These are phyloP conservation scores for Polypedilum pembai DNA, from an alignment of 1,140 invertebrate species.

Conservation along the genomic window DNA sequence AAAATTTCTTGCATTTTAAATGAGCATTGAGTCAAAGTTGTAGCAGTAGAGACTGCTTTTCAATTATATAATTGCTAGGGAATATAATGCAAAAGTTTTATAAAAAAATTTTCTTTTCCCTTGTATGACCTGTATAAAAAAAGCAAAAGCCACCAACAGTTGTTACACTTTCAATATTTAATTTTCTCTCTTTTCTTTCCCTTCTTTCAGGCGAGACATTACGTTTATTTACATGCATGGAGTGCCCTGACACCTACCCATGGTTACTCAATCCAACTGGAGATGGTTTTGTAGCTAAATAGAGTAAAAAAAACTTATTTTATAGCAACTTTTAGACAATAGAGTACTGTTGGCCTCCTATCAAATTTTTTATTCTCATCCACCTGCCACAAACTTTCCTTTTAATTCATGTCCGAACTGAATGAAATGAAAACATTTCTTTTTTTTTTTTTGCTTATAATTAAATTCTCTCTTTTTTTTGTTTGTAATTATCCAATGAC, in stretches of 20 bases:
- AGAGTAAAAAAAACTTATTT: not conserved
- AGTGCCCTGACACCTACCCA: constrained; percentile 91
- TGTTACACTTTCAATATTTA: not conserved
- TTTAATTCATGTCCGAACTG: too few relatives aligned
- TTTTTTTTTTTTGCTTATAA: too few relatives aligned
- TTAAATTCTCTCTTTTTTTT: too few relatives aligned
- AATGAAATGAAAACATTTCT: too few relatives aligned
- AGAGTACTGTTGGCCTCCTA: not conserved
- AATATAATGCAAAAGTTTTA: not conserved
- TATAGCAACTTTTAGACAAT: not conserved
- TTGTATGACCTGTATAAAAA: too few relatives aligned
- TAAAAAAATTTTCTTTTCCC: too few relatives aligned
- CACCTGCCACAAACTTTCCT: too few relatives aligned
- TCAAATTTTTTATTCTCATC: not conserved
- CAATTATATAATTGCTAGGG: constrained; percentile 87
- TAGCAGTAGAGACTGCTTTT: constrained; percentile 49
- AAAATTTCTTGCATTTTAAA: too few relatives aligned
- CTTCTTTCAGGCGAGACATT: constrained; percentile 65
- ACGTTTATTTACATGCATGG: constrained; percentile 88
- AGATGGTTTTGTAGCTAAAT: constrained; percentile 77
- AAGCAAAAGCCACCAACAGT: too few relatives aligned
- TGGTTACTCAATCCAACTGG: constrained; percentile 92
- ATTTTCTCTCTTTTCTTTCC: not conserved
- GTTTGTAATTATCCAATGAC: not conserved
- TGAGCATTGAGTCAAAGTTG: too few relatives aligned